phyloP scores from a whole-genome alignment of 2,797 vertebrate species.

The Benthosema pterotum region DNA sequence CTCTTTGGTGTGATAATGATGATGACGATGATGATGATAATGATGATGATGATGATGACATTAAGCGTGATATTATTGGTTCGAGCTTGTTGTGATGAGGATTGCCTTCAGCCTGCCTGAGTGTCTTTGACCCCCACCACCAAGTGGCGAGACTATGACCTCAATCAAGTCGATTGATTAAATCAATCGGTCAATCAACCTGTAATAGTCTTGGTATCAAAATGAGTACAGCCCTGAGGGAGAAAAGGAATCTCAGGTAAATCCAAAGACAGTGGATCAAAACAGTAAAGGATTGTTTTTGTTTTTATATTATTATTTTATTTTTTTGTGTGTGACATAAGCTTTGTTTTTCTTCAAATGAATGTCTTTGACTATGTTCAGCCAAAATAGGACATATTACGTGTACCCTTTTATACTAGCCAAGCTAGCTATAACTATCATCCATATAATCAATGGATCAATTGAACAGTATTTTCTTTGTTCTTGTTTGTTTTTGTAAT shows the following conservation, averaged over 20 bases:
- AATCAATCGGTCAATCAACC: conserved; percentile 42
- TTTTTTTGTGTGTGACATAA: conserved; percentile 9
- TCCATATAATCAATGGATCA: conserved; percentile 36
- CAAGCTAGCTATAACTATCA: conserved; percentile 44
- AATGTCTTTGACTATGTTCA: conserved; percentile 52
- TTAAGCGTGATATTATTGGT: conserved; percentile 24
- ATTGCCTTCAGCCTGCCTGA: conserved; percentile 34
- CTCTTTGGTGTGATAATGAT: conserved; percentile 12
- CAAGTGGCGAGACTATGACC: conserved; percentile 40
- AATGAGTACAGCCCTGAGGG: conserved; percentile 69
- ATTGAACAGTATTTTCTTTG: conserved; percentile 55
- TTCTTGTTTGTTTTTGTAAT: conserved; percentile 54
- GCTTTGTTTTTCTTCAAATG: conserved; percentile 44
- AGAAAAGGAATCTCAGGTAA: conserved; percentile 77
- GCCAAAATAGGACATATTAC: conserved; percentile 64
- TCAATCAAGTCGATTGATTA: conserved; percentile 48
- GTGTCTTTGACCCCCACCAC: conserved; percentile 35
- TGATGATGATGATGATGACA: too few relatives aligned
- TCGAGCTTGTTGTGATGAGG: conserved; percentile 15
- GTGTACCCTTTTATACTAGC: conserved; percentile 74
- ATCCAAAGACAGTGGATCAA: conserved; percentile 60
- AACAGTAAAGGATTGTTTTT: conserved; percentile 51
- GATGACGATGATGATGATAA: too few relatives aligned
- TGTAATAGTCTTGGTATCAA: conserved; percentile 57
- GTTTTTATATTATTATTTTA: conserved; percentile 41